Percentiles rank a stretch among this genome's conserved stretches.
Evolutionary conservation across 2,888 invertebrate genomes (phyloP).

Genomic region (Latrodectus elegans): DNA sequence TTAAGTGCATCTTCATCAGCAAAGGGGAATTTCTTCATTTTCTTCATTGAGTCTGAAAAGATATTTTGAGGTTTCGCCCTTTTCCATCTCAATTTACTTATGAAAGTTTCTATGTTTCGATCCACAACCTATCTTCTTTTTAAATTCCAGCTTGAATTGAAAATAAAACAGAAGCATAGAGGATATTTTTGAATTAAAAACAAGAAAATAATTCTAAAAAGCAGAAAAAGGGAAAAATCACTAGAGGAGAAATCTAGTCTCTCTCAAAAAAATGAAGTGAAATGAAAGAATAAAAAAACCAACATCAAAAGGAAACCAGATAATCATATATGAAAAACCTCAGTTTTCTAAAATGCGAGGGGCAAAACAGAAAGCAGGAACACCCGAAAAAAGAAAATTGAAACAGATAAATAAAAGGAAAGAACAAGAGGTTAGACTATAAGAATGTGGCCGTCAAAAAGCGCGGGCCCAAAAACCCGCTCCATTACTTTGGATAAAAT

Average conservation of each 20-base stretch:
- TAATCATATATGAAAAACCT: constrained; percentile 42
- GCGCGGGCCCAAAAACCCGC: constrained; percentile 35
- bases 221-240: constrained; percentile 18
- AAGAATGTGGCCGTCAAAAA: constrained; percentile 37
- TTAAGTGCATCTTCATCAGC: constrained; percentile 32
- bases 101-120: not conserved
- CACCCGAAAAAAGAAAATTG: constrained; percentile 27
- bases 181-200: constrained; percentile 10
- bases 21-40: constrained; percentile 21
- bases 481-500: constrained; percentile 69
- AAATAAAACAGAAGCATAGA: constrained; percentile 21
- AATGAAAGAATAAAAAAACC: constrained; percentile 16
- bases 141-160: not conserved
- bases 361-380: not conserved
- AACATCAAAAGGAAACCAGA: constrained; percentile 60
- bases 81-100: not conserved
- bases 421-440: constrained; percentile 15
- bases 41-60: constrained; percentile 14
- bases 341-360: constrained; percentile 27
- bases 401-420: constrained; percentile 28
- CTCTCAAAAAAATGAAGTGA: constrained; percentile 4
- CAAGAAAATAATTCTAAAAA: constrained; percentile 7
- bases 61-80: constrained; percentile 10
- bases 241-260: not conserved
- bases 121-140: not conserved